Evolutionary conservation across 2,797 vertebrate genomes (phyloP).

Genomic region (Pristis pectinata): DNA sequence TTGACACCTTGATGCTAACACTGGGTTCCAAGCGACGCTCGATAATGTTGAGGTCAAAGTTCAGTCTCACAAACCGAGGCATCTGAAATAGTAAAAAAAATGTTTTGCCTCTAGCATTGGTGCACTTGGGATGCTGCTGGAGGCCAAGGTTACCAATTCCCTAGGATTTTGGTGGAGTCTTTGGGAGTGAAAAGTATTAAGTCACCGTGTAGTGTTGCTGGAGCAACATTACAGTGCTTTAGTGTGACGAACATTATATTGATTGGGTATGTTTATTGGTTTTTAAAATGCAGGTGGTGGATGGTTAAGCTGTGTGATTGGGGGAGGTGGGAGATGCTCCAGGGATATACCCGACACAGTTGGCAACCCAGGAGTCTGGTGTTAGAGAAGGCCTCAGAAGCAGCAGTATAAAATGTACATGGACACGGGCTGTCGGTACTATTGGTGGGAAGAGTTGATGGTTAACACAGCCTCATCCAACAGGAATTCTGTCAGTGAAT

Average conservation of each 20-base stretch:
- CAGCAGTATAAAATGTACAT: not conserved
- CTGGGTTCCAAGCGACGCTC: not conserved
- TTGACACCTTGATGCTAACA: not conserved
- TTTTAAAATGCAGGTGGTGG: not conserved
- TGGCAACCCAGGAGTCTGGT: not conserved
- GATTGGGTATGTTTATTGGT: too few species aligned
- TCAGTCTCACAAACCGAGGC: not conserved
- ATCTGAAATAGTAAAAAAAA: not conserved
- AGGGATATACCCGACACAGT: not conserved
- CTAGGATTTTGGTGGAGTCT: not conserved
- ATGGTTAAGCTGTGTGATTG: not conserved
- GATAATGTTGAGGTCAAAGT: not conserved
- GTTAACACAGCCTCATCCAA: not conserved
- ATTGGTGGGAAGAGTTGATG: too few species aligned
- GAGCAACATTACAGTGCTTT: not conserved
- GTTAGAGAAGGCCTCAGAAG: not conserved
- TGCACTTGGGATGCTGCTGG: not conserved
- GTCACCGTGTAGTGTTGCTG: not conserved
- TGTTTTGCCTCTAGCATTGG: not conserved
- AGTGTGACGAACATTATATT: not conserved
- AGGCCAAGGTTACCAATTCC: not conserved
- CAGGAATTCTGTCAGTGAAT: not conserved
- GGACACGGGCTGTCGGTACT: too few species aligned
- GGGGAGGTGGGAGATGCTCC: not conserved
- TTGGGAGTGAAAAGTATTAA: too few species aligned